Evolutionary conservation across 2,113 vertebrate genomes (phyloP).

Genomic region (Oryzias javanicus): DNA sequence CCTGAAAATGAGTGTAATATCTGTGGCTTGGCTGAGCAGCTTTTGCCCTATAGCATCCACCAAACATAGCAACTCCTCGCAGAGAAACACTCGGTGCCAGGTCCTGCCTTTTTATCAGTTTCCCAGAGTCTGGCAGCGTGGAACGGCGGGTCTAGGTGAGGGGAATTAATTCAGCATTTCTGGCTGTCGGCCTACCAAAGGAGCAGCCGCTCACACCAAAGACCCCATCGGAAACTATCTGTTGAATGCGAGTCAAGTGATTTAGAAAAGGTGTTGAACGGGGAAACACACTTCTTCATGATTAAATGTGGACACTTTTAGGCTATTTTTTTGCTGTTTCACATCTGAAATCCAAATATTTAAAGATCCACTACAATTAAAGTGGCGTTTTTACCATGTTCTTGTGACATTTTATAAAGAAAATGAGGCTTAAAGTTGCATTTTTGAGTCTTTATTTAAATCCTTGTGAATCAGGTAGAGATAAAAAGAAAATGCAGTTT

Average conservation of each 20-base stretch:
- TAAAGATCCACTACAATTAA: no score
- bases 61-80: constrained; percentile 38
- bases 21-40: constrained; percentile 46
- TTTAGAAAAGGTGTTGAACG: neutral
- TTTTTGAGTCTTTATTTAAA: no score
- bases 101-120: constrained; percentile 39
- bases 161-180: constrained; percentile 34
- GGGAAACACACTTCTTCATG: neutral
- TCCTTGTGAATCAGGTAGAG: no score
- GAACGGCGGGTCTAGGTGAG: constrained; percentile 39
- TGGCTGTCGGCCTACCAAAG: constrained; percentile 24
- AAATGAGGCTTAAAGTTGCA: no score
- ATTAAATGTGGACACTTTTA: no score
- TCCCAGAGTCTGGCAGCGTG: constrained; percentile 35
- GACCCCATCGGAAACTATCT: neutral
- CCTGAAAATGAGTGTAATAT: constrained; percentile 52
- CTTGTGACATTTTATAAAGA: no score
- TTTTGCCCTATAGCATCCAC: constrained; percentile 40
- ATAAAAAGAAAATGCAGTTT: no score
- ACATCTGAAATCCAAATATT: no score
- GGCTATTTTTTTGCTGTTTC: no score
- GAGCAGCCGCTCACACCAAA: constrained; percentile 18
- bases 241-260: constrained; percentile 3
- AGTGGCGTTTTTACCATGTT: no score
- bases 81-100: constrained; percentile 26